Base-by-base conservation (phyloP, 2,888 invertebrate genomes). In the Pheosia tremula region DNA sequence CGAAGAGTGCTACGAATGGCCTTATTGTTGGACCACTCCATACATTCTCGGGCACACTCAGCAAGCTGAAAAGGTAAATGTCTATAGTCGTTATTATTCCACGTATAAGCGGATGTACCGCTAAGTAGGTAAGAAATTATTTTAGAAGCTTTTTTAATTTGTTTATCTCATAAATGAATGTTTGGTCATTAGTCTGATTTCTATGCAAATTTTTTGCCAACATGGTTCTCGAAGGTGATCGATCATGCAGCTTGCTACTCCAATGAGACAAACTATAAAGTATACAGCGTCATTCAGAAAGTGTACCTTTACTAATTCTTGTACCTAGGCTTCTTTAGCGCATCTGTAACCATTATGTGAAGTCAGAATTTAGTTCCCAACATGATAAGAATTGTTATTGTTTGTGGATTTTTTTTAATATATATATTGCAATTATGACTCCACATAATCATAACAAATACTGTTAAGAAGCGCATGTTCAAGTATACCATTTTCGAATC, bases 1-100 rank as follows among this genome's bases (percentile, higher is more conserved):
- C 96, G 85, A 96, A 96, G 54, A 98, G 94, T 24, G 93, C 91
- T 57, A 95, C 89, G 58, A 97, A 94, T 61, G 95, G 96, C 60
- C 94, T 92, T 68, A 97, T 96, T 4, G 97, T 96, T 0, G 96
- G 94, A 7, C 95, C 95, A 71, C 94, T 94, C 84, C 95, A 95
- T 36, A 95, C 96, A 71, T 94, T 95, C 24, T 95, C 86, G 47
- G 96, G 95, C 3, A 97, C 95, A 57, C 85, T 94, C 61, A 97
- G 82, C 13, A 98, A 94, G 58, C 97, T 97, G 84, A 8, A 85
- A 75, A 54, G 54, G 41, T 59, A 60, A 7, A 59, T 57, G 39
- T 57, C 24, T 24, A 24, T 24, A 24, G 24, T 24, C 41, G 10
- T 60, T 41, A 47, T 62, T 39, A 38, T 0, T 47, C n/a, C 9